A percentile compares a stretch with the other conserved stretches of the same genome.
phyloP scores from a whole-genome alignment of 2,888 invertebrate species.

The Conchocele bisecta region DNA sequence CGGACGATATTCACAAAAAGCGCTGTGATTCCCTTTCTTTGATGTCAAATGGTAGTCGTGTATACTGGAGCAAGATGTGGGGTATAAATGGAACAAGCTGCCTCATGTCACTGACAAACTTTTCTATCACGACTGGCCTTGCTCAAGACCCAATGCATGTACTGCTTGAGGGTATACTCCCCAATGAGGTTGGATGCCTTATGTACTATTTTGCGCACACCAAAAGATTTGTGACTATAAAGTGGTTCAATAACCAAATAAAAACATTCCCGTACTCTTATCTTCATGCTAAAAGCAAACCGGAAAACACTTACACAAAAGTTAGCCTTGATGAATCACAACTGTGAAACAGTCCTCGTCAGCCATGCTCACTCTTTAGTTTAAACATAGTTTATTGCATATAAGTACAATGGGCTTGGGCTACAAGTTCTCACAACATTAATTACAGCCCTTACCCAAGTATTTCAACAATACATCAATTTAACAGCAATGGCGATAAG shows the following conservation, averaged over 20 bases:
- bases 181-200: constrained; percentile 14
- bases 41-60: neutral
- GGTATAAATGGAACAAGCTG: constrained; percentile 34
- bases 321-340: neutral
- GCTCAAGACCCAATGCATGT: constrained; percentile 35
- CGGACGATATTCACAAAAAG: constrained; percentile 13
- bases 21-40: constrained; percentile 8
- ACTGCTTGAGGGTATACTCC: constrained; percentile 34
- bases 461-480: too few species aligned
- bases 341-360: constrained; percentile 18
- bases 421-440: too few species aligned
- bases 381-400: too few species aligned
- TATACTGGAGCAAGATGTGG: constrained; percentile 42
- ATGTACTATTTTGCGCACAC: constrained; percentile 3
- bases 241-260: neutral
- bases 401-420: too few species aligned
- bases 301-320: neutral
- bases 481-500: too few species aligned
- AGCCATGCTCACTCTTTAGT: constrained; percentile 12
- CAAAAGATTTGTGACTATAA: neutral
- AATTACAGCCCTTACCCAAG: too few species aligned
- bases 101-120: constrained; percentile 3
- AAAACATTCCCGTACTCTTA: neutral
- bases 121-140: constrained; percentile 10
- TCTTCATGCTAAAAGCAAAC: neutral